These are phyloP conservation scores for Aythya baeri DNA, from an alignment of 2,113 vertebrate species.

Conservation along the genomic window DNA sequence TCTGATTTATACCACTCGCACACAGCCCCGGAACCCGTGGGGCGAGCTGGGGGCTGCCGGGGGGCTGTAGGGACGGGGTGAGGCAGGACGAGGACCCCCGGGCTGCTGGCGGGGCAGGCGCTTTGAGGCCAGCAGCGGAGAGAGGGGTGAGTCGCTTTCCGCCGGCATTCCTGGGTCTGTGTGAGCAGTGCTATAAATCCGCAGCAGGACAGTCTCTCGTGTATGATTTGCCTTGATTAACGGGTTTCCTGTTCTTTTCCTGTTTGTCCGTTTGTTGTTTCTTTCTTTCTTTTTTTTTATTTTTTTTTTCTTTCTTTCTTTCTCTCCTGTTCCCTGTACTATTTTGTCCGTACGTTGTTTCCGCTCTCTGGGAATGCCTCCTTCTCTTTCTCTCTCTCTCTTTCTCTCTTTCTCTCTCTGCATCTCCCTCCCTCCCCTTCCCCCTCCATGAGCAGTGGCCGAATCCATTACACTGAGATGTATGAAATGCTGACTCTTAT, in stretches of 20 bases:
- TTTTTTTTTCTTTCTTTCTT: constrained; percentile 57
- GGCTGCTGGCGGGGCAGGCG: constrained; percentile 12
- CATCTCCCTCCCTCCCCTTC: constrained; percentile 75
- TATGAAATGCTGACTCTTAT: constrained; percentile 99
- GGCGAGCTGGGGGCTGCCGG: constrained; percentile 43
- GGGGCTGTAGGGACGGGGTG: constrained; percentile 1
- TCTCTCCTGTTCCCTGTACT: constrained; percentile 77
- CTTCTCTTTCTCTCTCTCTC: constrained; percentile 57
- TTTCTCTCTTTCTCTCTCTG: constrained; percentile 68
- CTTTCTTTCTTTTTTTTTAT: no score
- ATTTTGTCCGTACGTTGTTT: constrained; percentile 74
- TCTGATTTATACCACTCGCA: constrained; percentile 82
- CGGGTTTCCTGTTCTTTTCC: constrained; percentile 85
- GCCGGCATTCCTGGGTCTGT: constrained; percentile 76
- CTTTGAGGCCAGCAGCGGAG: constrained; percentile 39
- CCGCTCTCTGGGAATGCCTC: constrained; percentile 82
- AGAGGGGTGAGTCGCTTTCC: constrained; percentile 40
- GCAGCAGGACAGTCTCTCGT: constrained; percentile 74
- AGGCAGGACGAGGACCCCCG: not conserved
- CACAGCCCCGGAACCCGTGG: constrained; percentile 80
- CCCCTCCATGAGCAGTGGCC: constrained; percentile 91
- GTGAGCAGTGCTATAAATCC: constrained; percentile 82
- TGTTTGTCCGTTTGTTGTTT: constrained; percentile 79
- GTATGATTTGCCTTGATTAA: constrained; percentile 85
- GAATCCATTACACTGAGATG: constrained; percentile 99